Evolutionary conservation across 1,140 invertebrate genomes (phyloP), one percentile per base, ranked within the genome.

Genomic region (Bombus confusus): DNA sequence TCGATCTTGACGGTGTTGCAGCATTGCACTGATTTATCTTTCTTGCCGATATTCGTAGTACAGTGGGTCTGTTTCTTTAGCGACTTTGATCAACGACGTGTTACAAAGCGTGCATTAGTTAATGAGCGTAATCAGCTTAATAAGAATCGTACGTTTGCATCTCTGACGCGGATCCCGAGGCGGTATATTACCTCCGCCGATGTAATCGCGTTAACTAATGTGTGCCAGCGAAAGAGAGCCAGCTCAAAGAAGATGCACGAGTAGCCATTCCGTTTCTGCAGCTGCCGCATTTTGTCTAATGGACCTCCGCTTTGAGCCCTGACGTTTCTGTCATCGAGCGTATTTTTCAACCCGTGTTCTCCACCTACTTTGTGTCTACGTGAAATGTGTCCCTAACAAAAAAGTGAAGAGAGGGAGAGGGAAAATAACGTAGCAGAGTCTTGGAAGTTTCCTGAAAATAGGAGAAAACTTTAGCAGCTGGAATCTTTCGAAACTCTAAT

Each of bases 61-160:
- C 28, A 59, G 47, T 18, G 22, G 59, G 22, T 62, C 59, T n/a
- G 28, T 62, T 28, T 34, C n/a, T 10, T 10, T 18, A 13, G 15
- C 41, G 41, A 62, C 78, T 80, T 80, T 80, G 78, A 69, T 37
- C 78, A 52, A 69, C 78, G 43, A 37, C 64, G 31, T 52, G 77
- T 68, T 47, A n/a, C 77, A 52, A 80, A 80, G 13, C 64, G 43
- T 25, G 43, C 78, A 80, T 80, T 69, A 69, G 64, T 52, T 69
- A 80, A 80, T 69, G 78, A 80, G 64, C 43, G 78, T 80, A 52
- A 79, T 79, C 64, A 43, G 41, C 62, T 68, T 79, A 79, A 79
- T 79, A 79, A 68, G 77, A 79, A 79, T 68, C 39, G 62, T 47
- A 47, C 62, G 77, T 34, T 79, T 47, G n/a, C 62, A 79, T 78